These are phyloP conservation scores for Urocynchramus pylzowi DNA, from an alignment of 2,113 vertebrate genomes.

Conservation along the genomic window DNA sequence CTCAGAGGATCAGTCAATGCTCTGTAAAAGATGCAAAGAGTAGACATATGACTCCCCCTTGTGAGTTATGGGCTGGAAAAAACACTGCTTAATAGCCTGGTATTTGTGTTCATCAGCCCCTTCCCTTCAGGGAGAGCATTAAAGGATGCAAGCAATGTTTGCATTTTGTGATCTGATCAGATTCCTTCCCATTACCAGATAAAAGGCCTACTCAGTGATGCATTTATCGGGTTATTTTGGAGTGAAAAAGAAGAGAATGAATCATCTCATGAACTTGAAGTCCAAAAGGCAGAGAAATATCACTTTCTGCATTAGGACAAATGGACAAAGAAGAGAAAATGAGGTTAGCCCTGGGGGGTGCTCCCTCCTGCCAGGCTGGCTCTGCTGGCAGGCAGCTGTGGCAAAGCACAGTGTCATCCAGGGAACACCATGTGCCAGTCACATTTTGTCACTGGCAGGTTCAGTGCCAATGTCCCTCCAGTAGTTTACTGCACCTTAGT, in stretches of 20 bases:
- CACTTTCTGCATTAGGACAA: neutral
- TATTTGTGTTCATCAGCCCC: neutral
- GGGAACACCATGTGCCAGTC: neutral
- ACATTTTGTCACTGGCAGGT: neutral
- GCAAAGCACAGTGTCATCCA: fast-evolving
- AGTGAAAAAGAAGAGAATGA: neutral
- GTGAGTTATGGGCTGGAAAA: slow-evolving; percentile 34
- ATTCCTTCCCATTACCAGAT: neutral
- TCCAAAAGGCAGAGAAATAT: neutral
- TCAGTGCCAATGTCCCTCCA: neutral
- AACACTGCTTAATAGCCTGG: neutral
- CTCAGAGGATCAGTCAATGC: neutral
- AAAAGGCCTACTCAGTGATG: neutral
- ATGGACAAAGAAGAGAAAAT: neutral
- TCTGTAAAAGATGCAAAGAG: neutral
- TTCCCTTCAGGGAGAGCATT: neutral
- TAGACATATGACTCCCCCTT: slow-evolving; percentile 49
- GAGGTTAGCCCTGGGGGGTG: neutral
- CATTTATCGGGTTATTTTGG: neutral
- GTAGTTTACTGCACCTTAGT: neutral
- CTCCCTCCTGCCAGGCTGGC: neutral
- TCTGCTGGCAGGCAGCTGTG: neutral
- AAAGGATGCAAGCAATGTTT: neutral
- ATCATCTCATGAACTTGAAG: neutral
- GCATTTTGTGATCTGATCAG: slow-evolving; percentile 8